Percentiles rank a stretch among this genome's conserved stretches.
phyloP scores from a whole-genome alignment of 2,888 invertebrate species.

The Muscina levida region DNA sequence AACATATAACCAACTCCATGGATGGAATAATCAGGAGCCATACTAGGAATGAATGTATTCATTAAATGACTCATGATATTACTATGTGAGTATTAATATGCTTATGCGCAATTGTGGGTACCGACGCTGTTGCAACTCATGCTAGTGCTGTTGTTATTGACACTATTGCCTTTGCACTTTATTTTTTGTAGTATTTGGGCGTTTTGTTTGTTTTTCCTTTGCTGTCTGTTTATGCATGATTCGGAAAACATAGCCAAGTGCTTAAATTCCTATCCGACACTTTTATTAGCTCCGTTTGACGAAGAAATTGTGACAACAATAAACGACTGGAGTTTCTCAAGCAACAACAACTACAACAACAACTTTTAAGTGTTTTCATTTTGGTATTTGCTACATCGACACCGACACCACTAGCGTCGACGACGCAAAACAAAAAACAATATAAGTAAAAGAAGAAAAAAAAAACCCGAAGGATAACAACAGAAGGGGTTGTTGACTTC shows the following conservation, averaged over 20 bases:
- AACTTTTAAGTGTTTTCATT: slow-evolving; percentile 20
- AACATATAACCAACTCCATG: too few species aligned
- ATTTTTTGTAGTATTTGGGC: too few species aligned
- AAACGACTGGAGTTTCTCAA: slow-evolving; percentile 31
- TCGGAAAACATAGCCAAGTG: slow-evolving; percentile 58
- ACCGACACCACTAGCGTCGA: neutral
- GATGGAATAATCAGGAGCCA: too few species aligned
- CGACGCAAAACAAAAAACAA: too few species aligned
- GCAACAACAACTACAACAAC: slow-evolving; percentile 32
- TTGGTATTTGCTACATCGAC: neutral
- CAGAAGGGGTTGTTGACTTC: slow-evolving; percentile 63
- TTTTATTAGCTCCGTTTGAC: slow-evolving; percentile 60
- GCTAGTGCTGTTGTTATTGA: neutral
- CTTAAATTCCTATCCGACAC: slow-evolving; percentile 62
- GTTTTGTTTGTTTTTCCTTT: neutral
- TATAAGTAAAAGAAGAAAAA: slow-evolving; percentile 24
- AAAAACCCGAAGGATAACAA: slow-evolving; percentile 26
- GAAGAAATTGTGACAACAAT: slow-evolving; percentile 48
- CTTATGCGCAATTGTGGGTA: neutral
- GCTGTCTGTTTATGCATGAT: neutral
- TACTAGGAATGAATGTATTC: neutral
- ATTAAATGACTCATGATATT: neutral
- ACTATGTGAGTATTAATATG: too few species aligned
- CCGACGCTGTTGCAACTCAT: neutral
- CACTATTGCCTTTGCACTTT: neutral